Base-by-base conservation (phyloP, 2,113 vertebrate genomes). In the Neomonachus schauinslandi region DNA sequence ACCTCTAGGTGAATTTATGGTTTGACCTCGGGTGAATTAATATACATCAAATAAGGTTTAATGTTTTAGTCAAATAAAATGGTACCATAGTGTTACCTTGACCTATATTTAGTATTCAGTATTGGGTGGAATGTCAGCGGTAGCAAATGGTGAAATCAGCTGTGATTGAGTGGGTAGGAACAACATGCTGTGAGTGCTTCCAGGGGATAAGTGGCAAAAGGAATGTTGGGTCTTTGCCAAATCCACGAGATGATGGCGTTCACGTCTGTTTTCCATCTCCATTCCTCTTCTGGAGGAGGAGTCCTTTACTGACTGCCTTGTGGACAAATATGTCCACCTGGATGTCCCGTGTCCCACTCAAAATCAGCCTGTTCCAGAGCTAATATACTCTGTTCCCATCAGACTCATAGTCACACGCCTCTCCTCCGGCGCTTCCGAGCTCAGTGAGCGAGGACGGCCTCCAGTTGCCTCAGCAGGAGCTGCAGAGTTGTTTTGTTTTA, bases 181-280 rank as follows among this genome's bases (percentile, higher is more conserved):
- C 5, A 2, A 14, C n/a, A 12, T 6, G 21, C 22, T 9, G 0
- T 13, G 51, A 13, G 10, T 5, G 1, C 72, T 28, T 76, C 24
- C 72, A 28, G 42, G 13, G 39, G 12, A 9, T 11, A 7, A 5
- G 42, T 28, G 14, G 24, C 2, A 24, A 67, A n/a, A 71, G 63
- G 14, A n/a, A 36, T 18, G 63, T 28, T 71, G 51, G 51, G 14
- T 46, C 77, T 42, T 55, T n/a, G 16, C 42, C 51, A 55, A 18
- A n/a, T 13, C n/a, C 49, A 7, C 4, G 14, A 18, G 39, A 36
- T 15, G 71, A 18, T 49, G 13, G 12, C n/a, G 21, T 16, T 18
- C 31, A 3, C 7, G 0, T 26, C 21, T 19, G 11, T 5, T 36
- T 61, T 49, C 36, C 9, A 15, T 24, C 28, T 18, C 63, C 14